Evolutionary conservation across 2,888 invertebrate species (phyloP).

Genomic region (Sinelater perroti): DNA sequence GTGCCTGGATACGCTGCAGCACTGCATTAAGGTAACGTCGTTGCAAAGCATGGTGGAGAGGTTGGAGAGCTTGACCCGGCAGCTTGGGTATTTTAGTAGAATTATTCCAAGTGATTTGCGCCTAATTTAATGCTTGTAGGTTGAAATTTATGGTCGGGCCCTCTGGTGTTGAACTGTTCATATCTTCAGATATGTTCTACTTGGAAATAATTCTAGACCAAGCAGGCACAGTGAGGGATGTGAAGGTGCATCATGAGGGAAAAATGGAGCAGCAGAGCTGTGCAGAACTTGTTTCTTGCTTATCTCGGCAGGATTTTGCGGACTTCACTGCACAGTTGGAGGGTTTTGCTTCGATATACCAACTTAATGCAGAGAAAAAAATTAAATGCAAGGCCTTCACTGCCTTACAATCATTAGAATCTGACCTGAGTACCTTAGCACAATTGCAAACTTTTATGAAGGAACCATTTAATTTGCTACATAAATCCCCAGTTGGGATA

Average conservation of each 20-base stretch:
- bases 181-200: slow-evolving; percentile 97
- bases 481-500: slow-evolving; percentile 89
- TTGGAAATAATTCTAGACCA: slow-evolving; percentile 89
- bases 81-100: slow-evolving; percentile 72
- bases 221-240: slow-evolving; percentile 86
- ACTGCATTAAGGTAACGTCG: slow-evolving; percentile 92
- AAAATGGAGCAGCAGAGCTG: slow-evolving; percentile 86
- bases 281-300: slow-evolving; percentile 85
- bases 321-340: slow-evolving; percentile 95
- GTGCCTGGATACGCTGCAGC: slow-evolving; percentile 90
- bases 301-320: slow-evolving; percentile 86
- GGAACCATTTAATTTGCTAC: slow-evolving; percentile 77
- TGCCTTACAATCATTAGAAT: slow-evolving; percentile 90
- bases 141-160: slow-evolving; percentile 88
- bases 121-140: slow-evolving; percentile 57
- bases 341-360: slow-evolving; percentile 84
- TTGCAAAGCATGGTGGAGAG: slow-evolving; percentile 92
- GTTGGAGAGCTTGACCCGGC: slow-evolving; percentile 88
- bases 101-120: neutral
- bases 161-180: slow-evolving; percentile 83
- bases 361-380: slow-evolving; percentile 93
- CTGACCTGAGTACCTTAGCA: slow-evolving; percentile 83
- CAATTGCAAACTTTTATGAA: slow-evolving; percentile 79
- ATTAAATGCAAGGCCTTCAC: slow-evolving; percentile 93
- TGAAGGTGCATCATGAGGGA: slow-evolving; percentile 91